A percentile compares a stretch with the other conserved stretches of the same genome.
phyloP scores from a whole-genome alignment of 2,797 vertebrate genomes.

The Microctenopoma steveboyesi region DNA sequence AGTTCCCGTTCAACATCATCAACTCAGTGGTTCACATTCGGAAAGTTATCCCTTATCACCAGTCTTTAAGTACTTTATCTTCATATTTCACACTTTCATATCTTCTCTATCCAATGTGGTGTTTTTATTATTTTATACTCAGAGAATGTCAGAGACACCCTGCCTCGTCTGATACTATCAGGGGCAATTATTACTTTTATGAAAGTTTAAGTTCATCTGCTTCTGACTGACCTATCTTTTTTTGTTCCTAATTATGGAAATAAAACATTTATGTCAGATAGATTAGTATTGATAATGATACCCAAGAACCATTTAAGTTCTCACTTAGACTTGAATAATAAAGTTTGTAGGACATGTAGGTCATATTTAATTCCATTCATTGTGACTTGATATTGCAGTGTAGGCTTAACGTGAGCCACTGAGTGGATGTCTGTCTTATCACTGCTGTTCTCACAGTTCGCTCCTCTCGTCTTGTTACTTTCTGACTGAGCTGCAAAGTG shows the following conservation, averaged over 20 bases:
- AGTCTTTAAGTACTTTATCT: no score
- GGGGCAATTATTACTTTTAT: no score
- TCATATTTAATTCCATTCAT: not conserved
- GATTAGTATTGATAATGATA: not conserved
- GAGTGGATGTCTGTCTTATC: constrained; percentile 23
- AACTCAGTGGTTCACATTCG: constrained; percentile 27
- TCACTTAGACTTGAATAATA: no score
- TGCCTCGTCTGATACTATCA: not conserved
- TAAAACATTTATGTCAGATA: no score
- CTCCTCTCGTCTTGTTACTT: constrained; percentile 53
- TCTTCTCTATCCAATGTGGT: not conserved
- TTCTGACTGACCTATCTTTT: no score
- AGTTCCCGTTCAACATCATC: constrained; percentile 19
- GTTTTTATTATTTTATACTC: not conserved
- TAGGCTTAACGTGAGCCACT: constrained; percentile 38
- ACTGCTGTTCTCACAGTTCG: constrained; percentile 43
- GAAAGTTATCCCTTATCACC: no score
- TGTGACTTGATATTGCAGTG: not conserved
- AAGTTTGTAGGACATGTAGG: not conserved
- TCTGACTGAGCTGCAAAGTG: constrained; percentile 59
- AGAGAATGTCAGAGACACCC: not conserved
- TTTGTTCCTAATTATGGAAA: not conserved
- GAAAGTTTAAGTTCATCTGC: no score
- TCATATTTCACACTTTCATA: no score
- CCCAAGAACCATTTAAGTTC: not conserved